A percentile compares a stretch with the other conserved stretches of the same genome.
phyloP scores from a whole-genome alignment of 30 jellyfish, hydroid and myxozoan genomes.

The Aurelia sp. region DNA sequence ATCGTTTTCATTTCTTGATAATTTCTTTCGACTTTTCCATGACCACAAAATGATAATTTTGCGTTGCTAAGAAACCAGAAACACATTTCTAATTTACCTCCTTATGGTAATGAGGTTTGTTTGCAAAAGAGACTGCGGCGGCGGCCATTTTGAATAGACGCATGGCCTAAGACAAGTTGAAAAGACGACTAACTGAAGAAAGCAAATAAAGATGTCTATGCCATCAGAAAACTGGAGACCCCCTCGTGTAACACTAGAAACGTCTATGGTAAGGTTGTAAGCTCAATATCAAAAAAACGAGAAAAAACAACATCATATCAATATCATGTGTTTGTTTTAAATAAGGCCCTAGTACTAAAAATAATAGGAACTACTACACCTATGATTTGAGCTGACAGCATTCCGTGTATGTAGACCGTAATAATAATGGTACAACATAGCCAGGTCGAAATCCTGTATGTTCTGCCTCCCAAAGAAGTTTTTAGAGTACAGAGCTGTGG shows the following conservation, averaged over 20 bases:
- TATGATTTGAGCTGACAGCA: no score
- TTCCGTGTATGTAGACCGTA: no score
- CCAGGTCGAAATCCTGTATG: no score
- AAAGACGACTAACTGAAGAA: background rate
- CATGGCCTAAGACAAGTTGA: background rate
- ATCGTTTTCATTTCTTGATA: slow-evolving; percentile 15
- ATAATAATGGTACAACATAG: no score
- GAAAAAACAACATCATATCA: no score
- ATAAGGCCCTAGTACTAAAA: no score
- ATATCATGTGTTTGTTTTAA: no score
- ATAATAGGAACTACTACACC: no score
- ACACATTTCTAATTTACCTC: slow-evolving; percentile 20
- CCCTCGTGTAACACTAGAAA: slow-evolving; percentile 56
- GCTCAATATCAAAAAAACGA: no score
- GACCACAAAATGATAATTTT: slow-evolving; percentile 14
- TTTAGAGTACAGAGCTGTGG: no score
- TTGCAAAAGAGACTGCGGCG: no score
- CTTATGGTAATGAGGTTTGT: background rate
- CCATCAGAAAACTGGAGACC: slow-evolving; percentile 83
- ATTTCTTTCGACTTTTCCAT: background rate
- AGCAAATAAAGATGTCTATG: slow-evolving; percentile 28
- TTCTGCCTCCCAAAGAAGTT: no score
- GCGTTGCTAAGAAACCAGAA: slow-evolving; percentile 25
- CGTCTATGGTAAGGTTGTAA: slow-evolving; percentile 73
- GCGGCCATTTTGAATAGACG: slow-evolving; percentile 1